Conservation (phyloP, 2,797 vertebrate species). For the Amniataba percoides region DNA sequence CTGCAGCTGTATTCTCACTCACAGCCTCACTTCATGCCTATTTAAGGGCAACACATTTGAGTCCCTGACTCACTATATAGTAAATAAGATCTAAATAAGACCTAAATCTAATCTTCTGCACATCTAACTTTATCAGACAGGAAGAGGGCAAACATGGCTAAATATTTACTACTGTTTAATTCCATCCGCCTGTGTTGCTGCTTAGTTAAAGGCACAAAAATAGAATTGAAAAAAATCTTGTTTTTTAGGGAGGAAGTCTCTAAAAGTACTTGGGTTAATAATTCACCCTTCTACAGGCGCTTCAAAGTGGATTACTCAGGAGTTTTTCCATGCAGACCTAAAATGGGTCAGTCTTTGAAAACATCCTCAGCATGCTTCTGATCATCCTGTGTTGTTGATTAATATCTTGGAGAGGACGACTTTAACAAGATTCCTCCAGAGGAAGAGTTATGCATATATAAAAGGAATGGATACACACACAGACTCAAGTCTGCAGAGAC, state of each 20-base stretch:
- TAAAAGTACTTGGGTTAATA: slow-evolving; percentile 23
- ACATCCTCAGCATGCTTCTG: not conserved
- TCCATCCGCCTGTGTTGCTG: slow-evolving; percentile 2
- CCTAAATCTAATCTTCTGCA: slow-evolving; percentile 12
- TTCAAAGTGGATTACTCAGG: slow-evolving; percentile 22
- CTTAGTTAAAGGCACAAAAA: slow-evolving; percentile 26
- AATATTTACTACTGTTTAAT: slow-evolving; percentile 48
- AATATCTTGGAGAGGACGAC: not conserved
- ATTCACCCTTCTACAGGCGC: slow-evolving; percentile 5
- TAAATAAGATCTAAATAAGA: slow-evolving; percentile 41
- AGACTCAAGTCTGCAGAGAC: not conserved
- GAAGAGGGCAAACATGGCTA: slow-evolving; percentile 3
- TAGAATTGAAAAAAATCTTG: slow-evolving; percentile 17
- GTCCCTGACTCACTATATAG: slow-evolving; percentile 7
- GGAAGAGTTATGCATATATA: not conserved
- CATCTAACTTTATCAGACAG: slow-evolving; percentile 5
- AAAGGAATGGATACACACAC: not conserved
- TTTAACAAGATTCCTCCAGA: not conserved
- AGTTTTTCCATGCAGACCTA: slow-evolving; percentile 10
- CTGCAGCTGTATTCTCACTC: not conserved
- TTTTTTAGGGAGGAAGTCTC: slow-evolving; percentile 22
- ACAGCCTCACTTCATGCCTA: slow-evolving; percentile 18
- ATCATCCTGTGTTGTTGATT: slow-evolving; percentile 2
- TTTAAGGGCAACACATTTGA: slow-evolving; percentile 46
- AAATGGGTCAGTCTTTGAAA: slow-evolving; percentile 20